Evolutionary conservation across 2,888 invertebrate species (phyloP), one percentile per base, ranked within the genome.

Genomic region (Nipponacmea schrenckii): DNA sequence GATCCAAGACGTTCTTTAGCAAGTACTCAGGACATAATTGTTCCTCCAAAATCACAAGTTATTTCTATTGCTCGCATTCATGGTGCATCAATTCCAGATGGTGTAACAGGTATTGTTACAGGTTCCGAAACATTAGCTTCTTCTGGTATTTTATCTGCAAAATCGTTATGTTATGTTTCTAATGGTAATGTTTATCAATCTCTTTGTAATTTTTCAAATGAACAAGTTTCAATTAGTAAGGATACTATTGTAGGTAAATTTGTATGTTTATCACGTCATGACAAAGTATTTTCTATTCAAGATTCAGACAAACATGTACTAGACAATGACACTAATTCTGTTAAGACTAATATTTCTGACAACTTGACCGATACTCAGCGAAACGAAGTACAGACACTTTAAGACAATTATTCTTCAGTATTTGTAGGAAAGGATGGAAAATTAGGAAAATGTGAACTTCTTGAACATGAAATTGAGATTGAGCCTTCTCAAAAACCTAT

Each of bases 351-450:
- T 20, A 56, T 56, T 20, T 56, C 56, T 56, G 24, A 24, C 24
- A 17, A 56, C 20, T 17, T 20, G 56, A 20, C 56, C 24, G 56
- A n/a, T 56, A 20, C 20, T 44, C 44, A 65, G 39, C 20, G 27
- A 44, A 14, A 39, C 12, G 65, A 39, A 20, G 12, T 65, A 45
- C 44, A 20, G 12, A 65, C 14, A 17, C n/a, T 26, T 45, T 20
- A 44, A 44, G 20, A n/a, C 31, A n/a, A 65, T 7, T 65, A 65
- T 65, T 65, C 65, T 31, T 65, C 65, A 65, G 44, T 65, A 39
- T 65, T 65, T 44, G 31, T 64, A 20, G 65, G 65, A 31, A 12
- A 39, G 39, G 65, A 65, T 39, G 31, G 31, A 31, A 65, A 24
- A 31, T 39, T 31, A 14, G 31, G 65, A 4, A 20, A 65, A 14